Conservation (phyloP, 2,113 vertebrate genomes). For the Myiagra hebetior region DNA sequence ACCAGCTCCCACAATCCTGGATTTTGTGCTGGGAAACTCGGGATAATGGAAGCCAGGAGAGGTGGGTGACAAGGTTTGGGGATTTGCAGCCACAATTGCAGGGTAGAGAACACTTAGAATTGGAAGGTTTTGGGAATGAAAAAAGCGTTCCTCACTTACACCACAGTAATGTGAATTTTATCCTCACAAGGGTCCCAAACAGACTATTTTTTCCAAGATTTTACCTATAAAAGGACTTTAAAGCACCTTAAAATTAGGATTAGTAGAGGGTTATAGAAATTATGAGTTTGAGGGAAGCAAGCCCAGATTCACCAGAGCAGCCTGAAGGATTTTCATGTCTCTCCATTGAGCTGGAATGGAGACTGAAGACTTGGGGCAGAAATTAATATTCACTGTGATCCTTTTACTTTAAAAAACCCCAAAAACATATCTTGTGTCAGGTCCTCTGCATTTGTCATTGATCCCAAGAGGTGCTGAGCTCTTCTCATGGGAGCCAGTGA, state of each 20-base stretch:
- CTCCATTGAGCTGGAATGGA: background rate
- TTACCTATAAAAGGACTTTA: background rate
- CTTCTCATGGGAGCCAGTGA: background rate
- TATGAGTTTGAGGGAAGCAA: background rate
- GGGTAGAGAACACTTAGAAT: background rate
- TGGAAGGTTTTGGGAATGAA: background rate
- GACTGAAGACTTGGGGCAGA: rapidly evolving
- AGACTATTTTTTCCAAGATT: background rate
- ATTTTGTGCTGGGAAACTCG: background rate
- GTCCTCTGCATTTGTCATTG: background rate
- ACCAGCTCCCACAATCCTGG: background rate
- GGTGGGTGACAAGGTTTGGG: background rate
- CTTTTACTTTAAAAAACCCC: background rate
- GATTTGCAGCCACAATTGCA: background rate
- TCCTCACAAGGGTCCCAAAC: background rate
- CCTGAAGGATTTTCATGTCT: background rate
- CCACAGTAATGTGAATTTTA: background rate
- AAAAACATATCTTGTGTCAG: background rate
- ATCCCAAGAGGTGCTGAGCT: background rate
- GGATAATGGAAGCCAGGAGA: background rate
- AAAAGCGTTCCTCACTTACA: background rate
- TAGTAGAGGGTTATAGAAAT: background rate
- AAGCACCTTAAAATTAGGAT: background rate
- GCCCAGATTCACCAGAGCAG: background rate
- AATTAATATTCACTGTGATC: background rate